Conservation (phyloP, 1,140 invertebrate genomes). For the Maniola jurtina region DNA sequence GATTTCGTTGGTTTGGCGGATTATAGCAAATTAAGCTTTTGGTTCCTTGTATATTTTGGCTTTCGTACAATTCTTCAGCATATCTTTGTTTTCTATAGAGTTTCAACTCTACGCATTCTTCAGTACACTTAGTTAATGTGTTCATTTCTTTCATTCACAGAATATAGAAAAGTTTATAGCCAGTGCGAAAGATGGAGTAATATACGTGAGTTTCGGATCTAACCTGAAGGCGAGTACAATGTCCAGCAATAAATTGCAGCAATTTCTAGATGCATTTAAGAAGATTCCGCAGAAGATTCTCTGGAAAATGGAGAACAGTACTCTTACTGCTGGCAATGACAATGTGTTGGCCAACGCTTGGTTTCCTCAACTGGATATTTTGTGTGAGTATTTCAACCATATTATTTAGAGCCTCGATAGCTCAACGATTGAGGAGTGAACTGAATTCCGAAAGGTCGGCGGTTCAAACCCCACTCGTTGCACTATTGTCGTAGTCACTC, state of each 20-base stretch:
- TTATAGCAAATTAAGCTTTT: too few species aligned
- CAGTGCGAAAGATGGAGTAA: constrained; percentile 78
- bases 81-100: too few species aligned
- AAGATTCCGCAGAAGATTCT: constrained; percentile 80
- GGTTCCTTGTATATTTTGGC: too few species aligned
- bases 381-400: constrained; percentile 69
- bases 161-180: constrained; percentile 80
- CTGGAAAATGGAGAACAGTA: constrained; percentile 82
- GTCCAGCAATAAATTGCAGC: constrained; percentile 63
- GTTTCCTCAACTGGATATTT: constrained; percentile 83
- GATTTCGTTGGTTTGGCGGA: too few species aligned
- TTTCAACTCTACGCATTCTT: too few species aligned
- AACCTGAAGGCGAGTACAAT: constrained; percentile 65
- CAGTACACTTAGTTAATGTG: not conserved
- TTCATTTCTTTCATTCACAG: constrained; percentile 54
- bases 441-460: too few species aligned
- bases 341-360: constrained; percentile 82
- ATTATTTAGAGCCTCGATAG: too few species aligned
- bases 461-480: too few species aligned
- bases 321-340: constrained; percentile 57
- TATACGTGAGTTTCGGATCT: constrained; percentile 82
- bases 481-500: too few species aligned
- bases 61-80: too few species aligned
- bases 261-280: constrained; percentile 78
- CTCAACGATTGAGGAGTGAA: too few species aligned